Evolutionary conservation across 2,888 invertebrate genomes (phyloP).

Genomic region (Parnassius orleans): DNA sequence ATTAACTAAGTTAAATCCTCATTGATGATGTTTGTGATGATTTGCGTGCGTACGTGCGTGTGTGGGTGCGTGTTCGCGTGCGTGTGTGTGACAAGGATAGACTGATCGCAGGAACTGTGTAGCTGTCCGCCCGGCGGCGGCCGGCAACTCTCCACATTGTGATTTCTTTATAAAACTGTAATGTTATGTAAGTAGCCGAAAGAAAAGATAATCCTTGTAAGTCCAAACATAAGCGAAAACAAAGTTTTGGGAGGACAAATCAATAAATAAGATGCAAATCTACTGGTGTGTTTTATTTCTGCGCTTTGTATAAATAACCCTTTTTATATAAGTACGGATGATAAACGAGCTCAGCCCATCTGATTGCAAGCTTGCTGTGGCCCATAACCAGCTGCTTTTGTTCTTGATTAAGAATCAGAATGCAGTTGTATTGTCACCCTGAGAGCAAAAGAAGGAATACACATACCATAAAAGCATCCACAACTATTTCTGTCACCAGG

Average conservation of each 20-base stretch:
- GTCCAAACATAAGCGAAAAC: conserved; percentile 72
- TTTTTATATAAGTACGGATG: too few species aligned
- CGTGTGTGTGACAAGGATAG: conserved; percentile 11
- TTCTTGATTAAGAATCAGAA: too few species aligned
- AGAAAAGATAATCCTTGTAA: conserved; percentile 74
- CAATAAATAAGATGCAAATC: conserved; percentile 79
- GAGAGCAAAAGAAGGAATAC: too few species aligned
- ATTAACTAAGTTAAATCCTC: not conserved
- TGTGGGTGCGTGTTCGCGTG: conserved; percentile 7
- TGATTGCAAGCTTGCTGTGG: too few species aligned
- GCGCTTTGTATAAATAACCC: not conserved
- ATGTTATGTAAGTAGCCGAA: conserved; percentile 78
- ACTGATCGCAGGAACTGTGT: conserved; percentile 29
- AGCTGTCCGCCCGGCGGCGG: conserved; percentile 47
- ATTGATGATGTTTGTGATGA: conserved; percentile 1
- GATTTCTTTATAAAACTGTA: conserved; percentile 79
- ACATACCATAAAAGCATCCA: too few species aligned
- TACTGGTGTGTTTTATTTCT: conserved; percentile 60
- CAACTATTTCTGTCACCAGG: too few species aligned
- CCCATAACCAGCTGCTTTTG: too few species aligned
- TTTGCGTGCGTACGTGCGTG: conserved; percentile 27
- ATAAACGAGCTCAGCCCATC: too few species aligned
- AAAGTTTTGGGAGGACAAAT: conserved; percentile 75
- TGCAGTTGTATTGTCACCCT: too few species aligned
- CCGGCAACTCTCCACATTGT: conserved; percentile 62